phyloP scores from a whole-genome alignment of 2,797 vertebrate genomes.

The Chelon auratus region DNA sequence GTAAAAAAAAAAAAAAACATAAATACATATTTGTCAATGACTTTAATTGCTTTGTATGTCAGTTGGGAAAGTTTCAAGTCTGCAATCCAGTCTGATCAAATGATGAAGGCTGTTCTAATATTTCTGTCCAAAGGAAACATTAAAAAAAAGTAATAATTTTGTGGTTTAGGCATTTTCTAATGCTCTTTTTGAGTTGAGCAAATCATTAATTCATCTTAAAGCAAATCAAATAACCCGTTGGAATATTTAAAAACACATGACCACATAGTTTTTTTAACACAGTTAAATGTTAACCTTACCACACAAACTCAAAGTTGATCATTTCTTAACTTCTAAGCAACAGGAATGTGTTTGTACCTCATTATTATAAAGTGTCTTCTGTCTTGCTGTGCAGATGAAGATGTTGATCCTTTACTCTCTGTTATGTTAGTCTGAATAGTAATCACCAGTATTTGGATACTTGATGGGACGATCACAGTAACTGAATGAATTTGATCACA shows the following conservation, averaged over 20 bases:
- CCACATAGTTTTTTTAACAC: no score
- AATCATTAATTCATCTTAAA: neutral
- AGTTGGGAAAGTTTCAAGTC: no score
- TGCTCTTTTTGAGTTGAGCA: neutral
- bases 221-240: no score
- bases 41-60: no score
- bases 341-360: constrained; percentile 28
- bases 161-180: neutral
- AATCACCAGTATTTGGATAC: constrained; percentile 42
- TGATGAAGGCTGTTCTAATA: no score
- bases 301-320: neutral
- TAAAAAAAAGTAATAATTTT: no score
- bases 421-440: constrained; percentile 11
- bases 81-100: no score
- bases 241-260: neutral
- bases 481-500: constrained; percentile 29
- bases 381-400: constrained; percentile 20
- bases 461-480: constrained; percentile 30
- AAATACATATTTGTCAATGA: no score
- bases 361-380: constrained; percentile 25
- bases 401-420: constrained; percentile 10
- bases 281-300: neutral
- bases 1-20: no score
- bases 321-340: neutral
- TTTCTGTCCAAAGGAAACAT: neutral